Base-by-base conservation (phyloP, 2,888 invertebrate species). In the Seira ritae region DNA sequence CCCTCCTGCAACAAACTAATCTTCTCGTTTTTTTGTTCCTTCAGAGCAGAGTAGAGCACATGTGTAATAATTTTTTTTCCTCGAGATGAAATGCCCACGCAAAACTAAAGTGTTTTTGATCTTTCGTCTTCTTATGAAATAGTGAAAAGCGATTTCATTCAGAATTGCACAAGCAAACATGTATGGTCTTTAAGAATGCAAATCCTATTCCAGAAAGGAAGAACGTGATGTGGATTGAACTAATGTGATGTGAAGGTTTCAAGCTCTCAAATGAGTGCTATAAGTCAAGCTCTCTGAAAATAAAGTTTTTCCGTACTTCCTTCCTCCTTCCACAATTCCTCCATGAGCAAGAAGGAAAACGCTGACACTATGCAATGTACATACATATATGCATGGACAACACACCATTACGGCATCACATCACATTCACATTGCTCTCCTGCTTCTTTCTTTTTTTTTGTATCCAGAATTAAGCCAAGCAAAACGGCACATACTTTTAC, bases 401-500 rank as follows among this genome's bases (percentile, higher is more conserved):
- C 17, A 17, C 55, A 62, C 19, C 62, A 62, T 20, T 20, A 20
- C 22, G 62, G 62, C n/a, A 62, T 62, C 62, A 20, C 31, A 31
- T 31, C 31, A 31, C 31, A 31, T 31, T 31, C 31, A 31, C 31
- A 31, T 31, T 8, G 3, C 8, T 31, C 31, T 31, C 55, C 55
- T 55, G 6, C 55, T 55, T 31, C 31, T 8, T 50, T 50, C 50
- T 50, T n/a, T n/a, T 50, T 50, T 50, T 62, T 62, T 62, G 2
- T 62, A 62, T 62, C 62, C 62, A n/a, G 62, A 62, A 62, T 62
- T 62, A 62, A 62, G 62, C 15, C 20, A 62, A 62, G 62, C 20
- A 62, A 50, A 62, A 62, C 62, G n/a, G 62, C 62, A 62, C 22
- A 62, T 62, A 62, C 62, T 62, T 62, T 62, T 62, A 62, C 62